These are phyloP conservation scores for Echiichthys vipera DNA, from an alignment of 2,797 vertebrate genomes.

Conservation along the genomic window DNA sequence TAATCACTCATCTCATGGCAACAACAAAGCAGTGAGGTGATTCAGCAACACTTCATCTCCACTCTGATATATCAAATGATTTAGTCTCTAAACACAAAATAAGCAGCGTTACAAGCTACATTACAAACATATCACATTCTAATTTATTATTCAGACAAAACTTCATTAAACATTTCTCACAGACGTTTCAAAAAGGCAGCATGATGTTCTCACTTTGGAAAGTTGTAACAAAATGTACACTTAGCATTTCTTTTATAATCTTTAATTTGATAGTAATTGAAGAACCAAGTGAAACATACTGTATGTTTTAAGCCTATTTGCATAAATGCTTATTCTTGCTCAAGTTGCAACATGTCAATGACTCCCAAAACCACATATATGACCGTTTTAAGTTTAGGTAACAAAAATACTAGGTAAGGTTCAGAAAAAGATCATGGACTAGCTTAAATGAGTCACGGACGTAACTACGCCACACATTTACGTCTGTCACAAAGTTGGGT, in stretches of 20 bases:
- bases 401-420: too few relatives aligned
- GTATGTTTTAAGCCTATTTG: neutral
- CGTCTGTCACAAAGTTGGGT: too few relatives aligned
- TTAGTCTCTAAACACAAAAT: constrained; percentile 16
- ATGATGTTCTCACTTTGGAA: constrained; percentile 32
- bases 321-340: neutral
- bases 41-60: constrained; percentile 17
- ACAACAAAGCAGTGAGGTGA: constrained; percentile 33
- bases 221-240: constrained; percentile 3
- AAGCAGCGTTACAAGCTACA: constrained; percentile 2
- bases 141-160: constrained; percentile 25
- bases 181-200: constrained; percentile 28
- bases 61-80: constrained; percentile 16
- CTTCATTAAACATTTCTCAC: neutral
- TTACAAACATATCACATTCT: constrained; percentile 26
- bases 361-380: too few relatives aligned
- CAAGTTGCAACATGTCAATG: too few relatives aligned
- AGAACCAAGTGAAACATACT: constrained; percentile 23
- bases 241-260: constrained; percentile 13
- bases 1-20: constrained; percentile 35
- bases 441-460: too few relatives aligned
- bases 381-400: too few relatives aligned
- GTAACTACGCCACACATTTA: too few relatives aligned
- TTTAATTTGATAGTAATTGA: constrained; percentile 18
- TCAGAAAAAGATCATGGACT: too few relatives aligned